These are phyloP conservation scores for Sebastes baramenuke DNA, from an alignment of 2,797 vertebrate genomes.

Conservation along the genomic window DNA sequence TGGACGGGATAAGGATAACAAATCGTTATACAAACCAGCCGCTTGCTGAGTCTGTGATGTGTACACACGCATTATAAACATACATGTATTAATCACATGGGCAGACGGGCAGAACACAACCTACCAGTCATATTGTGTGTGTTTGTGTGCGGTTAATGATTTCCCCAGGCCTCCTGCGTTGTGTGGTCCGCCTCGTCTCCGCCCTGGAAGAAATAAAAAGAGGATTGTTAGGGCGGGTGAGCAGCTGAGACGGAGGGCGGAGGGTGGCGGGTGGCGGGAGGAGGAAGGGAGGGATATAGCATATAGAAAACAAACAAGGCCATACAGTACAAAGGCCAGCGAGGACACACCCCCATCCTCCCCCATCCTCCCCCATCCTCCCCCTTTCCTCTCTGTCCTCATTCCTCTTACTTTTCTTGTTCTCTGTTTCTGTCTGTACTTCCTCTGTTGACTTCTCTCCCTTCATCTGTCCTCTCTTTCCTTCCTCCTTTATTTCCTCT, in stretches of 20 bases:
- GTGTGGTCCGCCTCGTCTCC: constrained; percentile 54
- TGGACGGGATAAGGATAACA: background rate
- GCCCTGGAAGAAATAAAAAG: constrained; percentile 74
- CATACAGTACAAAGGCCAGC: constrained; percentile 54
- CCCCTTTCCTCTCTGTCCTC: constrained; percentile 12
- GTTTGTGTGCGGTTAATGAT: constrained; percentile 67
- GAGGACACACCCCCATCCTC: constrained; percentile 1
- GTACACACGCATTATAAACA: background rate
- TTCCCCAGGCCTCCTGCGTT: constrained; percentile 62
- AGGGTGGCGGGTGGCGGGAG: background rate
- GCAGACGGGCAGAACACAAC: constrained; percentile 41
- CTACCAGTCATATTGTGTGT: constrained; percentile 72
- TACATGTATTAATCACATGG: background rate
- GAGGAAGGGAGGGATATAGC: constrained; percentile 17
- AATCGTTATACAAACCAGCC: background rate
- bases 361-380: background rate
- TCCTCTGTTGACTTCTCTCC: background rate
- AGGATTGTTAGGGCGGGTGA: constrained; percentile 55
- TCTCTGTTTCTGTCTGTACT: background rate
- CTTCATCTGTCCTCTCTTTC: background rate
- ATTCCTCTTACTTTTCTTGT: background rate
- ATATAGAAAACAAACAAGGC: constrained; percentile 73
- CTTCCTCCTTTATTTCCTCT: background rate
- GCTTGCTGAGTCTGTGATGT: background rate
- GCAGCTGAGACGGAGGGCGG: constrained; percentile 31